These are phyloP conservation scores for Colletes gigas DNA, from an alignment of 1,140 invertebrate genomes.

Conservation along the genomic window DNA sequence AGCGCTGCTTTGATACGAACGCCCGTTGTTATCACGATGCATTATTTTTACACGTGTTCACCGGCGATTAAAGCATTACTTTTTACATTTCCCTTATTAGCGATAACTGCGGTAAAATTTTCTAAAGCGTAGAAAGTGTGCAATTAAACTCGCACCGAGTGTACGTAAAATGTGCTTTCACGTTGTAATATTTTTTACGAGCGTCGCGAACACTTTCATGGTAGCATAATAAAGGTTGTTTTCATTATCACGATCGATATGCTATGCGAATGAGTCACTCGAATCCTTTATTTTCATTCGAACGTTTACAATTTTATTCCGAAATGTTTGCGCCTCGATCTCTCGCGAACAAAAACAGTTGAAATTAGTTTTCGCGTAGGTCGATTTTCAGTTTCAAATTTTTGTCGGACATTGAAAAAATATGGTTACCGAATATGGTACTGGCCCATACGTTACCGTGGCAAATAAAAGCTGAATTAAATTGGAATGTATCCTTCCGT, in stretches of 20 bases:
- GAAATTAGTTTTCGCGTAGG: too few relatives aligned
- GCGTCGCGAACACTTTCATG: not conserved
- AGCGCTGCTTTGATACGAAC: not conserved
- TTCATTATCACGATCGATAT: not conserved
- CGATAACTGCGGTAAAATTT: slow-evolving; percentile 16
- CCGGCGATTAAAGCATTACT: not conserved
- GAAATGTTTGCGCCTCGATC: not conserved
- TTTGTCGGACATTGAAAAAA: not conserved
- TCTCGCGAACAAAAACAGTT: not conserved
- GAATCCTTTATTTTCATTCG: not conserved
- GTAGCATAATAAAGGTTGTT: not conserved
- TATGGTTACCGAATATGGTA: not conserved
- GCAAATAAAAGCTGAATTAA: not conserved
- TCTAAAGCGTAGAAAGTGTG: slow-evolving; percentile 35
- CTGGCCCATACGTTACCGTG: not conserved
- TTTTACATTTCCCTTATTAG: slow-evolving; percentile 4
- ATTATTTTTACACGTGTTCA: not conserved
- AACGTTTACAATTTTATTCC: not conserved
- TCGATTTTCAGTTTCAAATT: not conserved
- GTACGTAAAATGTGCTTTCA: slow-evolving; percentile 18
- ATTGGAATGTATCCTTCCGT: not conserved
- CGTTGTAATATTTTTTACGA: slow-evolving; percentile 25
- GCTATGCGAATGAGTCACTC: not conserved
- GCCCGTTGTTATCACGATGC: not conserved
- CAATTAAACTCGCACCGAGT: slow-evolving; percentile 5